A percentile compares a stretch with the other conserved stretches of the same genome.
Evolutionary conservation across 2,888 invertebrate species (phyloP).

Genomic region (Tuta absoluta): DNA sequence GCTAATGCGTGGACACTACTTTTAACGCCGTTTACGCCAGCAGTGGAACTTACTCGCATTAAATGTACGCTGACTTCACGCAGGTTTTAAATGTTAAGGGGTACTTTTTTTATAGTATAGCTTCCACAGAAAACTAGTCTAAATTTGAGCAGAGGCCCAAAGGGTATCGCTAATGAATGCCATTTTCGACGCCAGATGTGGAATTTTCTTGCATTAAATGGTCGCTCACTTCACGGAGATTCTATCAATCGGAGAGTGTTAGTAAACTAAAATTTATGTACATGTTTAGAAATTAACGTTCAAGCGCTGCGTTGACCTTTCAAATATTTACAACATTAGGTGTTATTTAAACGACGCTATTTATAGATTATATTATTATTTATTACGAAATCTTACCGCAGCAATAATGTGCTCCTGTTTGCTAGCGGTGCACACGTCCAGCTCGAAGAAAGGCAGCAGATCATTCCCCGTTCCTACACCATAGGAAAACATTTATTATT

Average conservation of each 20-base stretch:
- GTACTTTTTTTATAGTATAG: slow-evolving; percentile 63
- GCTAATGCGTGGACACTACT: slow-evolving; percentile 87
- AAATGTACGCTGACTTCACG: slow-evolving; percentile 93
- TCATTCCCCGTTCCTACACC: slow-evolving; percentile 71
- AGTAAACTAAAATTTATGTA: neutral
- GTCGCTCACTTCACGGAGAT: slow-evolving; percentile 87
- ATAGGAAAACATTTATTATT: too few relatives aligned
- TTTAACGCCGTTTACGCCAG: slow-evolving; percentile 80
- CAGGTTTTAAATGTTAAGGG: slow-evolving; percentile 81
- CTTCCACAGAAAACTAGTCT: too few relatives aligned
- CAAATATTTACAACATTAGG: neutral
- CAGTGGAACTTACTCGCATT: slow-evolving; percentile 83
- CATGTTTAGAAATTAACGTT: neutral
- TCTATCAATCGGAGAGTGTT: neutral
- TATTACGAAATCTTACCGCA: slow-evolving; percentile 79
- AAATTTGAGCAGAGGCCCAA: slow-evolving; percentile 85
- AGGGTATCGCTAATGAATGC: slow-evolving; percentile 89
- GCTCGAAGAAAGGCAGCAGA: slow-evolving; percentile 88
- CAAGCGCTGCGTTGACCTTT: neutral
- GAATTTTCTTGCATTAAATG: slow-evolving; percentile 85
- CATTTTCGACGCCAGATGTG: slow-evolving; percentile 83
- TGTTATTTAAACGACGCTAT: too few relatives aligned
- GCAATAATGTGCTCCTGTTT: slow-evolving; percentile 94
- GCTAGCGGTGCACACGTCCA: slow-evolving; percentile 92
- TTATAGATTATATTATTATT: too few relatives aligned